Evolutionary conservation across 2,113 vertebrate genomes (phyloP), one percentile per base, ranked within the genome.

Genomic region (Platycercus adscitus): DNA sequence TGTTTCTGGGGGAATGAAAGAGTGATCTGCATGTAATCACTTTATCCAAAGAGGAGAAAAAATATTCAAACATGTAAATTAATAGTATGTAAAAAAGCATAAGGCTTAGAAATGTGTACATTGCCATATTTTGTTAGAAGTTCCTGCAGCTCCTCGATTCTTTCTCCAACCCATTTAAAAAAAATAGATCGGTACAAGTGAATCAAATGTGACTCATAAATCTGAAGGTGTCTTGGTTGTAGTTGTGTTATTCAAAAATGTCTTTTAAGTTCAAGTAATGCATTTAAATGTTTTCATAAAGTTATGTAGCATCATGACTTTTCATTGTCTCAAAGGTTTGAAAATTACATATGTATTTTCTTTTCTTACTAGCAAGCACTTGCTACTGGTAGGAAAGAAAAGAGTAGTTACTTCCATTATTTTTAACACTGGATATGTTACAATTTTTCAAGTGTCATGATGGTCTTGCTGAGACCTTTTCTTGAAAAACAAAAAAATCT

Each of bases 21-120:
- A 31, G 29, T 58, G 63, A 93, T 93, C 64, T 88, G 68, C 82
- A 66, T 95, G 71, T 64, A 88, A 91, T 82, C 56, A 80, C 25
- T 95, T 80, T 76, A 80, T 83, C 50, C 16, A 80, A 60, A 96
- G 41, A 80, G 41, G 31, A 66, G 46, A 95, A 95, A 95, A 76
- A 88, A 69, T 46, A 83, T 46, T 91, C 31, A 73, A 93, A 81
- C 13, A 52, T 73, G n/a, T 79, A 66, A 89, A 88, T 80, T 86
- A 64, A 60, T 61, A 73, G 66, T 41, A 72, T 52, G 25, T 76
- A 58, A 71, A 82, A 86, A 70, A 89, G 29, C 35, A 16, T 66
- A 73, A 81, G 12, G 29, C 14, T 65, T 61, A 56, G 70, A 91
- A 85, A 25, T 71, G 8, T 60, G 39, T 83, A 47, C 8, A 7